phyloP scores from a whole-genome alignment of 2,113 vertebrate species.

The Nicator chloris region DNA sequence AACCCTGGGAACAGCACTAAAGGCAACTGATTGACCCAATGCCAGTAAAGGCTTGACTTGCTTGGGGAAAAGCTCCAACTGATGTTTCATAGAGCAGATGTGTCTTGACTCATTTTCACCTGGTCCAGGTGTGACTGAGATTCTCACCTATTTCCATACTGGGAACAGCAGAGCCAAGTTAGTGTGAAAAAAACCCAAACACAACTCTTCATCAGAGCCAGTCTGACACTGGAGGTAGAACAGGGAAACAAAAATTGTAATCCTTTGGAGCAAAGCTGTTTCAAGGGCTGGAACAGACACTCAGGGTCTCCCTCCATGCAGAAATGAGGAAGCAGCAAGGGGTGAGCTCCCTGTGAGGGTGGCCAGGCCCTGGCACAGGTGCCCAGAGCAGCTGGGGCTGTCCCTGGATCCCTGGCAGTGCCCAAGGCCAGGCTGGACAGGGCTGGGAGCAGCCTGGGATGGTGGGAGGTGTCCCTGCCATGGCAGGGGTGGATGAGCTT shows the following conservation, averaged over 20 bases:
- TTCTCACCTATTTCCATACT: background rate
- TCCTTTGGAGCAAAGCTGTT: background rate
- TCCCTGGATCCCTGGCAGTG: background rate
- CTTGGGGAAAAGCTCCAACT: background rate
- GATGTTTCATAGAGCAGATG: background rate
- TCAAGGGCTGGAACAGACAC: fast-evolving
- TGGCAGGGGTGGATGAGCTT: background rate
- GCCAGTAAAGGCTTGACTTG: background rate
- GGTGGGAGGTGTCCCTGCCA: background rate
- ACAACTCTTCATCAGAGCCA: background rate
- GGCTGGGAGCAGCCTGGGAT: background rate
- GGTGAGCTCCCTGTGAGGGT: background rate
- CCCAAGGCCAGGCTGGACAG: background rate
- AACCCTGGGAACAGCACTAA: background rate
- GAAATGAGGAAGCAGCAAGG: background rate
- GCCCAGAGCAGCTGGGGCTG: background rate
- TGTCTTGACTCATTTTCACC: background rate
- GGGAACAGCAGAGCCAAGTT: background rate
- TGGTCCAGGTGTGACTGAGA: background rate
- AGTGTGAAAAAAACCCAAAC: background rate
- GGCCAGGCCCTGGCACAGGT: background rate
- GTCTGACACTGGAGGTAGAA: background rate
- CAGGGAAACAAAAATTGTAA: background rate
- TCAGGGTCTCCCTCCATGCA: fast-evolving
- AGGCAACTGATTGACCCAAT: background rate